Evolutionary conservation across 2,113 vertebrate genomes (phyloP).

Genomic region (Sphaerodactylus townsendi): DNA sequence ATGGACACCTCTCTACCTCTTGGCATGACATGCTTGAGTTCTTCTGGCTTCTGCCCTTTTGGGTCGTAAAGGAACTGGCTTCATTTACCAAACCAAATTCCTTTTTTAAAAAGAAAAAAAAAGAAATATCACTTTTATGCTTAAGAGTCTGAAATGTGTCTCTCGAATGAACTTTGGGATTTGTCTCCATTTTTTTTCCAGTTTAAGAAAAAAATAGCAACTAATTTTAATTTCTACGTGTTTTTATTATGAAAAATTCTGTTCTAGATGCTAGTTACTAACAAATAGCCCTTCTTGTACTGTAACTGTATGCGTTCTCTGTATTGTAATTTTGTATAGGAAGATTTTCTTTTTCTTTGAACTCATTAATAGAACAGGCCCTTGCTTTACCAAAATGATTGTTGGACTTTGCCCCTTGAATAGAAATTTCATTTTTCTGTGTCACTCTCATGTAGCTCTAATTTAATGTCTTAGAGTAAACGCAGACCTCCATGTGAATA

Average conservation of each 20-base stretch:
- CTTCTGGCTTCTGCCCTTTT: slow-evolving; percentile 38
- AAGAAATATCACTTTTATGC: slow-evolving; percentile 39
- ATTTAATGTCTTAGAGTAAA: slow-evolving; percentile 44
- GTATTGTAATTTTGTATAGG: slow-evolving; percentile 64
- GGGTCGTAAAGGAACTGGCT: slow-evolving; percentile 33
- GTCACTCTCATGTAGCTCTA: slow-evolving; percentile 20
- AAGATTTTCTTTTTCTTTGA: slow-evolving; percentile 44
- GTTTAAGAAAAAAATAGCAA: slow-evolving; percentile 38
- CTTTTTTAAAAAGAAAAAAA: slow-evolving; percentile 26
- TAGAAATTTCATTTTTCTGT: slow-evolving; percentile 30
- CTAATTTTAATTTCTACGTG: slow-evolving; percentile 46
- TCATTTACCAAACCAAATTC: slow-evolving; percentile 40
- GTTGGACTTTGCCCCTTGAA: slow-evolving; percentile 32
- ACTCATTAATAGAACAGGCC: slow-evolving; percentile 16
- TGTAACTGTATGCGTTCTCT: slow-evolving; percentile 53
- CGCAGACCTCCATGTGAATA: slow-evolving; percentile 1
- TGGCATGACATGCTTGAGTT: slow-evolving; percentile 56
- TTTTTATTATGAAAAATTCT: slow-evolving; percentile 44
- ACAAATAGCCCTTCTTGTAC: slow-evolving; percentile 29
- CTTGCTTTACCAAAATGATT: slow-evolving; percentile 57
- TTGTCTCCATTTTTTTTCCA: slow-evolving; percentile 49
- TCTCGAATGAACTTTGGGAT: slow-evolving; percentile 42
- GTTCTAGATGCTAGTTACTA: slow-evolving; percentile 54
- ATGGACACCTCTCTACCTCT: slow-evolving; percentile 71
- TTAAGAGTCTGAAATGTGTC: slow-evolving; percentile 20